A percentile compares a stretch with the other conserved stretches of the same genome.
Conservation (phyloP, 2,888 invertebrate genomes). For the Acleris laterana region DNA sequence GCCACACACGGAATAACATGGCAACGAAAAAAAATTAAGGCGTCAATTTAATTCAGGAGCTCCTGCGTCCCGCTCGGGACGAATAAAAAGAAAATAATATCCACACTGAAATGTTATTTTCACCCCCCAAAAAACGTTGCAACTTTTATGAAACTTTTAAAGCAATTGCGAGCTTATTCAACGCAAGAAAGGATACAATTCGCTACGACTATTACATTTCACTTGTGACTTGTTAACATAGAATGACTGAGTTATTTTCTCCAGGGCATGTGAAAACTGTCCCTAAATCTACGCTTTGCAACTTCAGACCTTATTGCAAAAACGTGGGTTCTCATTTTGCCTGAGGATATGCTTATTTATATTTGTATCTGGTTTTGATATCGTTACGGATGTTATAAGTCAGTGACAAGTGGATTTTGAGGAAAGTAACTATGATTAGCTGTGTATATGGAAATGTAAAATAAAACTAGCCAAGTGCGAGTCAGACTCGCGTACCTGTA, state of each 20-base stretch:
- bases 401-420: conserved; percentile 31
- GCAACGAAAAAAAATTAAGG: conserved; percentile 20
- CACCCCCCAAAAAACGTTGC: not conserved
- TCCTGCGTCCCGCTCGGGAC: conserved; percentile 18
- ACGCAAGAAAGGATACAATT: no score
- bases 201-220: no score
- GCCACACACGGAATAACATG: not conserved
- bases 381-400: conserved; percentile 31
- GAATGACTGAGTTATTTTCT: not conserved
- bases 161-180: no score
- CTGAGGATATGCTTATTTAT: conserved; percentile 1
- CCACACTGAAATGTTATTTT: conserved; percentile 24
- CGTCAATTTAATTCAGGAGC: conserved; percentile 27
- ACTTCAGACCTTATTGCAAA: conserved; percentile 5
- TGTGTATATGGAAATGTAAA: not conserved
- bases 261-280: conserved; percentile 13
- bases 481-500: no score
- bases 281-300: not conserved
- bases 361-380: conserved; percentile 19
- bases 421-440: conserved; percentile 11
- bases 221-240: no score
- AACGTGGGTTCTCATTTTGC: not conserved
- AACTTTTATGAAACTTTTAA: no score
- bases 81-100: conserved; percentile 37
- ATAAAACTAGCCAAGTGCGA: no score